These are phyloP conservation scores for Phortica variegata DNA, from an alignment of 1,140 invertebrate species.

Conservation along the genomic window DNA sequence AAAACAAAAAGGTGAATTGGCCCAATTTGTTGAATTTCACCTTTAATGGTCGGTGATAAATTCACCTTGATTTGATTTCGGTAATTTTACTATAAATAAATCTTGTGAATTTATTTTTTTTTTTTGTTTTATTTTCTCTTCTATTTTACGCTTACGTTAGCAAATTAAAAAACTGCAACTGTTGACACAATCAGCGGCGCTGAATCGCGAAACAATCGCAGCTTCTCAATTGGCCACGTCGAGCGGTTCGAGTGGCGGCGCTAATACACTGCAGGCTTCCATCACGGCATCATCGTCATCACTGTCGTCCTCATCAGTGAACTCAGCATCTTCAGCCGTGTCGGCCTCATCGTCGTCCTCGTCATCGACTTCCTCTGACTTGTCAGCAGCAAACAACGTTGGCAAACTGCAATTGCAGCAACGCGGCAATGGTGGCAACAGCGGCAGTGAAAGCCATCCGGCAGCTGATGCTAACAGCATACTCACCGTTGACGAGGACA, in stretches of 20 bases:
- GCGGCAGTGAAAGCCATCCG: conserved; percentile 16
- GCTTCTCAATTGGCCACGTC: conserved; percentile 56
- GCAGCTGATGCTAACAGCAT: conserved; percentile 31
- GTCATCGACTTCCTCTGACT: conserved; percentile 5
- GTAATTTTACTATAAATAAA: too few relatives aligned
- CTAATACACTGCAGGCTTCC: not conserved
- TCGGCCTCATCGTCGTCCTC: not conserved
- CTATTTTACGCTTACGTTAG: conserved; percentile 28
- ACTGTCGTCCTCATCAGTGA: not conserved
- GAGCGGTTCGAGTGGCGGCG: conserved; percentile 35
- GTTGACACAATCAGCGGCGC: conserved; percentile 52
- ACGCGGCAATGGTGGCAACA: conserved; percentile 7
- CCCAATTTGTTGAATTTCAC: too few relatives aligned
- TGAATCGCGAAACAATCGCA: conserved; percentile 56
- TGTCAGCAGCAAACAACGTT: conserved; percentile 7
- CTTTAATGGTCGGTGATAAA: too few relatives aligned
- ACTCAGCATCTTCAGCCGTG: not conserved
- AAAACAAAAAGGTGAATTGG: too few relatives aligned
- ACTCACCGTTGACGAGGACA: conserved; percentile 51
- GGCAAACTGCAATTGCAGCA: too few relatives aligned
- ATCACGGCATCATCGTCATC: conserved; percentile 1
- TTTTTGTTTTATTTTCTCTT: conserved; percentile 17
- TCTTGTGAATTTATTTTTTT: too few relatives aligned
- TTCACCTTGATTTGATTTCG: too few relatives aligned
- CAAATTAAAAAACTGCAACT: conserved; percentile 57